Evolutionary conservation across 2,797 vertebrate genomes (phyloP), one percentile per base, ranked within the genome.

Genomic region (Enteromius fasciolatus): DNA sequence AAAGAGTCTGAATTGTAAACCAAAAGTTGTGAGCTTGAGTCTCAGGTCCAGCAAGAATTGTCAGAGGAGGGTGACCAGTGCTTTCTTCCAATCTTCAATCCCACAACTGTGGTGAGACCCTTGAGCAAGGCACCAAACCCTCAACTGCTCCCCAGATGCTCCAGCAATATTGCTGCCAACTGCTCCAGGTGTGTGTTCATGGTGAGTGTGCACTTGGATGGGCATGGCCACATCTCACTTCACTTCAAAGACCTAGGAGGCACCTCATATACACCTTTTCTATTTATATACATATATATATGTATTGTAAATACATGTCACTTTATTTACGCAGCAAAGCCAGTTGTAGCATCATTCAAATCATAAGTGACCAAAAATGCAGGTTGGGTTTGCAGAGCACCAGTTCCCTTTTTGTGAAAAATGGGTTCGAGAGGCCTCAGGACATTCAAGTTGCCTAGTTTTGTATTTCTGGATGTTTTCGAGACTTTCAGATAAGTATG

Each of bases 401-500:
- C 11, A 23, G 20, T 50, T 77, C 59, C 41, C n/a, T 77, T 77
- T 63, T 48, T 31, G 39, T 66, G 28, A 28, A 31, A 78, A 66
- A 63, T 15, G 1, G 8, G 39, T 39, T 57, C 0, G 33, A 57
- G 61, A 78, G 76, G 61, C 28, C 61, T 78, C 31, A 68, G 31
- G 31, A 11, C 3, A 3, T 63, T 46, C 20, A 33, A 73, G 78
- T 74, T 57, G 23, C 74, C 68, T 64, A 81, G 52, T 63, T 73
- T 61, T 70, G 67, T 64, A 81, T 41, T 61, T 81, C 46, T 31
- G 67, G 68, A 72, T 48, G 66, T 46, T 80, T 81, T 73, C 4
- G 72, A 73, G 7, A 57, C 66, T 82, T 81, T 79, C 54, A 74
- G 84, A 88, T 86, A 77, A 84, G 74, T 59, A 79, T 75, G 83